A percentile compares a stretch with the other conserved stretches of the same genome.
Conservation (phyloP, 1,140 invertebrate genomes). For the Portunus trituberculatus region DNA sequence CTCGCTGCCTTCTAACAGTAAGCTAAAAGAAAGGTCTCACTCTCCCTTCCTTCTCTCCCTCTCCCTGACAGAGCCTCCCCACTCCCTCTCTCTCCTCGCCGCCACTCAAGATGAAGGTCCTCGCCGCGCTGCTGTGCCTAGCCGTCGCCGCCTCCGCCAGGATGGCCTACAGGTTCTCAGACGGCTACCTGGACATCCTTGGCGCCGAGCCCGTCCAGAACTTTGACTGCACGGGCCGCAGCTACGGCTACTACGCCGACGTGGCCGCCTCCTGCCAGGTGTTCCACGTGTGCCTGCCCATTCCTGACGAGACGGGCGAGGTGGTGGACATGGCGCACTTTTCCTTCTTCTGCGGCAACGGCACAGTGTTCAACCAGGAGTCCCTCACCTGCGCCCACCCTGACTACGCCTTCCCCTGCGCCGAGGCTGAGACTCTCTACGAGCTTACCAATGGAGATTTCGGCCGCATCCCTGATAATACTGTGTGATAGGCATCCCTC, state of each 20-base stretch:
- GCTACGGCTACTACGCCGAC: conserved; percentile 45
- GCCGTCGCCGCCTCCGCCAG: conserved; percentile 32
- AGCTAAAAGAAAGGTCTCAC: not conserved
- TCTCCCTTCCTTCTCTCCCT: not conserved
- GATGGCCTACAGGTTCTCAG: conserved; percentile 47
- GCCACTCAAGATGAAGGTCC: conserved; percentile 13
- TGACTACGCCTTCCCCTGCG: conserved; percentile 26
- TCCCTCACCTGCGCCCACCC: conserved; percentile 42
- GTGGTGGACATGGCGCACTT: not conserved
- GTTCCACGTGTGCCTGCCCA: conserved; percentile 33
- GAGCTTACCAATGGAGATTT: conserved; percentile 35
- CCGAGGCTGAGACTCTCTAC: conserved; percentile 32
- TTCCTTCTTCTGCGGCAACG: conserved; percentile 48
- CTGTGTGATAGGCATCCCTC: not conserved
- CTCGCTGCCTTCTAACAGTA: not conserved
- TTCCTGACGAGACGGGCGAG: conserved; percentile 10
- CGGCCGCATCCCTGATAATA: conserved; percentile 26
- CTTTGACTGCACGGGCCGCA: not conserved
- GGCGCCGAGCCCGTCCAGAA: not conserved
- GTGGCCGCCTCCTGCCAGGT: conserved; percentile 13
- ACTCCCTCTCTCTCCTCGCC: not conserved
- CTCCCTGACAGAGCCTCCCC: not conserved
- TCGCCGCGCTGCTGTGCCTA: not conserved
- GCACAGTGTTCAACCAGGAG: conserved; percentile 48
- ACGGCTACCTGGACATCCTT: not conserved